phyloP scores from a whole-genome alignment of 2,888 invertebrate species.

The Orchestes rusci region DNA sequence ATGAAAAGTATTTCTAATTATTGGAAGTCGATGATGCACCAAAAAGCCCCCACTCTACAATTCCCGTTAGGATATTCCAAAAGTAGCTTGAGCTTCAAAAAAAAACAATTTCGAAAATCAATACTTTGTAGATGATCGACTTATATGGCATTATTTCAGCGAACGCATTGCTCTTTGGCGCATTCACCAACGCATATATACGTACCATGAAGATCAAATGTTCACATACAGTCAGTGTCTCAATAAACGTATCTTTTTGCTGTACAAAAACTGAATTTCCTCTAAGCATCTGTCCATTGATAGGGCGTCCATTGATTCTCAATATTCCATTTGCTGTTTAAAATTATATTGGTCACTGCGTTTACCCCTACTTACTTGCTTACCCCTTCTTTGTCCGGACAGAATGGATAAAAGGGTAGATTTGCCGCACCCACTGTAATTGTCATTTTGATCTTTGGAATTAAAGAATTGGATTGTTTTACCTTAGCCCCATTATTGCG shows the following conservation, averaged over 20 bases:
- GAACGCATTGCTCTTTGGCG: too few species aligned
- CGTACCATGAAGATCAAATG: slow-evolving; percentile 82
- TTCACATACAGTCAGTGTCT: slow-evolving; percentile 70
- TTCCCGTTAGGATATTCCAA: too few species aligned
- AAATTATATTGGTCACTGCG: background rate
- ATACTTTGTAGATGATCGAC: too few species aligned
- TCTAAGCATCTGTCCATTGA: slow-evolving; percentile 59
- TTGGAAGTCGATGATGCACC: background rate
- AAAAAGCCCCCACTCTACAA: too few species aligned
- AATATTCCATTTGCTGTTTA: slow-evolving; percentile 22
- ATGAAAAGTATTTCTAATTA: slow-evolving; percentile 21
- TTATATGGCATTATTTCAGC: too few species aligned
- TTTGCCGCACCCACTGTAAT: slow-evolving; percentile 66
- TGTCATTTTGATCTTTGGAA: background rate
- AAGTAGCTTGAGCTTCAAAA: too few species aligned
- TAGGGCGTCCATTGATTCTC: slow-evolving; percentile 44
- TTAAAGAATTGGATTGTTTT: slow-evolving; percentile 25
- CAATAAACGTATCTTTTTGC: slow-evolving; percentile 75
- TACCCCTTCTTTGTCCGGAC: slow-evolving; percentile 61
- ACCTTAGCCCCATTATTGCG: slow-evolving; percentile 71
- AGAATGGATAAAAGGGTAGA: slow-evolving; percentile 68
- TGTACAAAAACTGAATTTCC: slow-evolving; percentile 79
- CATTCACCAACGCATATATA: too few species aligned
- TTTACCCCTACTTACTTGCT: too few species aligned
- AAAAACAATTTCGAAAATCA: too few species aligned